Evolutionary conservation across 2,888 invertebrate species (phyloP).

Genomic region (Campoplex nolae): DNA sequence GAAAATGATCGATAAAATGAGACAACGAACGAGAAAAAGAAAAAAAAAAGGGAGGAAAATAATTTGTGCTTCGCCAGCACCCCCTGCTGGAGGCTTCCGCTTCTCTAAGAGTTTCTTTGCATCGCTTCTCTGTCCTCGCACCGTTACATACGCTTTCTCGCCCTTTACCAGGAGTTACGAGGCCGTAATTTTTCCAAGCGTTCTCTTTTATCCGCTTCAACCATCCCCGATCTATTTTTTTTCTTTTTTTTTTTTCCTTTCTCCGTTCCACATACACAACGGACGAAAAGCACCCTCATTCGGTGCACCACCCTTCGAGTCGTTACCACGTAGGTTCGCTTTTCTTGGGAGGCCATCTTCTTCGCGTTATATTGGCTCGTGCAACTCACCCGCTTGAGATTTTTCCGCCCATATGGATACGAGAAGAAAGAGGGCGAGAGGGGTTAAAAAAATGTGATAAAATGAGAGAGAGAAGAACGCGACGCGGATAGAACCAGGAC

Average conservation of each 20-base stretch:
- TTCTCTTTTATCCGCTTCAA: slow-evolving; percentile 71
- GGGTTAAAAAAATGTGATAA: background rate
- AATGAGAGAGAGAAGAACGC: background rate
- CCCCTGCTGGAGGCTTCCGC: slow-evolving; percentile 9
- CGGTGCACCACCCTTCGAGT: slow-evolving; percentile 3
- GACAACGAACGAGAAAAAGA: background rate
- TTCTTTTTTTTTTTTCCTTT: background rate
- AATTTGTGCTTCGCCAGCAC: slow-evolving; percentile 18
- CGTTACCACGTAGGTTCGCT: slow-evolving; percentile 42
- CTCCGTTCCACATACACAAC: slow-evolving; percentile 23
- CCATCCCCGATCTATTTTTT: slow-evolving; percentile 59
- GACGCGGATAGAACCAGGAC: slow-evolving; percentile 20
- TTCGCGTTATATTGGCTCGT: slow-evolving; percentile 18
- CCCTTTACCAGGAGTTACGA: slow-evolving; percentile 82
- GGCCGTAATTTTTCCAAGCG: slow-evolving; percentile 79
- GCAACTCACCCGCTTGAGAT: slow-evolving; percentile 16
- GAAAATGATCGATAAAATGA: background rate
- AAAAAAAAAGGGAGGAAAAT: slow-evolving; percentile 22
- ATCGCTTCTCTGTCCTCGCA: slow-evolving; percentile 73
- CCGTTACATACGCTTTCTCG: slow-evolving; percentile 80
- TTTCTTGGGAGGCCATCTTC: slow-evolving; percentile 27
- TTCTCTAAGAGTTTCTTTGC: slow-evolving; percentile 36
- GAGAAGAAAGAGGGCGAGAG: background rate
- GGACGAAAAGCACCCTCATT: slow-evolving; percentile 28
- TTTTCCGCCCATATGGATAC: slow-evolving; percentile 34